Conservation (phyloP, 2,113 vertebrate species). For the Chascanopsetta lugubris region DNA sequence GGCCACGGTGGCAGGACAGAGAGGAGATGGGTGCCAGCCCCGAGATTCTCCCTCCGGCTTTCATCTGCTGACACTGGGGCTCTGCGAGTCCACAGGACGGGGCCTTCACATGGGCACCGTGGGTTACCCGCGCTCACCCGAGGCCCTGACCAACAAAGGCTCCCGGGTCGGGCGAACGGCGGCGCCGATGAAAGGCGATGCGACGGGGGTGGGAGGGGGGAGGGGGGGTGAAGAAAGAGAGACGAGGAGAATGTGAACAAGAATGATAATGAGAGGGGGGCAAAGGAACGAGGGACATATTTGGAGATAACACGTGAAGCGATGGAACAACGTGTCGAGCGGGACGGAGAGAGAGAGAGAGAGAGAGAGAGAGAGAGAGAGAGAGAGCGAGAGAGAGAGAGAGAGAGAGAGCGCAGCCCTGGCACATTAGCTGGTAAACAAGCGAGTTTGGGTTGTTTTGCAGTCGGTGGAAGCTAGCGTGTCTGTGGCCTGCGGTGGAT, state of each 20-base stretch:
- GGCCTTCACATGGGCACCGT: slow-evolving; percentile 75
- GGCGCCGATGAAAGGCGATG: slow-evolving; percentile 65
- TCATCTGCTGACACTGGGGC: slow-evolving; percentile 78
- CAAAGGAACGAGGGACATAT: slow-evolving; percentile 32
- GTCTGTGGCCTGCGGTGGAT: slow-evolving; percentile 76
- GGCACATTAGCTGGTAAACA: slow-evolving; percentile 81
- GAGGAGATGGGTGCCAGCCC: slow-evolving; percentile 81
- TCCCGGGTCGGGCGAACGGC: slow-evolving; percentile 48
- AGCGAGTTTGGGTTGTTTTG: slow-evolving; percentile 77
- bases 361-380: slow-evolving; percentile 36
- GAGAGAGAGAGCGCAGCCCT: slow-evolving; percentile 43
- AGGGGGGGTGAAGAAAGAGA: slow-evolving; percentile 42
- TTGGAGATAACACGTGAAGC: slow-evolving; percentile 30
- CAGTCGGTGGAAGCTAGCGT: slow-evolving; percentile 70
- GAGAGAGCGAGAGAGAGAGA: slow-evolving; percentile 28
- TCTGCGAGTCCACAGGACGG: slow-evolving; percentile 64
- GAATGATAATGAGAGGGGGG: slow-evolving; percentile 59
- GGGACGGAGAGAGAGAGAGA: slow-evolving; percentile 30
- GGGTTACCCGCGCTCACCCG: slow-evolving; percentile 77
- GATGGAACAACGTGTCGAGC: slow-evolving; percentile 21
- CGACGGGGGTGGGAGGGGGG: too few species aligned
- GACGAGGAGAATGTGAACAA: slow-evolving; percentile 38
- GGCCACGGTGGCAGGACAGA: slow-evolving; percentile 77
- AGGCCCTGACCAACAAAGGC: slow-evolving; percentile 78
- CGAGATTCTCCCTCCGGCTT: slow-evolving; percentile 75